phyloP scores from a whole-genome alignment of 2,797 vertebrate species.

The Tolypeutes matacus region DNA sequence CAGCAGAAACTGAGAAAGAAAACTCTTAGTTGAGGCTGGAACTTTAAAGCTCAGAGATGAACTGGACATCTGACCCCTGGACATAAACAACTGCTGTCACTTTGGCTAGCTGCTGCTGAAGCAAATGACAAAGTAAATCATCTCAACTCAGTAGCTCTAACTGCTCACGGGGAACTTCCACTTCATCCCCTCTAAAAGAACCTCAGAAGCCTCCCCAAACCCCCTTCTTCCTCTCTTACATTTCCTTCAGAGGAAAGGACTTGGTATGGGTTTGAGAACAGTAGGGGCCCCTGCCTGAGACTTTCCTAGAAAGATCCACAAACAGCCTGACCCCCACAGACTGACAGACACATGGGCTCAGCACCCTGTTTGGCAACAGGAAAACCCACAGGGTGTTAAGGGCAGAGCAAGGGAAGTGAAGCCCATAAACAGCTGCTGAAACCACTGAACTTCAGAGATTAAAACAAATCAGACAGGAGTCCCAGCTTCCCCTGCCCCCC shows the following conservation, averaged over 20 bases:
- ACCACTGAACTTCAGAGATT: constrained; percentile 66
- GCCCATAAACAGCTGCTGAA: constrained; percentile 56
- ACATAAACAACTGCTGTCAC: background rate
- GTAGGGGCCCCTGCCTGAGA: constrained; percentile 24
- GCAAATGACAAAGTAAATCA: background rate
- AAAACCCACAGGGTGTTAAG: constrained; percentile 66
- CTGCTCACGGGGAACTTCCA: background rate
- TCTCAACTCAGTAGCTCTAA: background rate
- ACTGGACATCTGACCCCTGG: background rate
- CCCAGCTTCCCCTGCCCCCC: constrained; percentile 50
- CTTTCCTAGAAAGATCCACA: constrained; percentile 69
- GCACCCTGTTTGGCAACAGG: constrained; percentile 70
- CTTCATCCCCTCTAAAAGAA: background rate
- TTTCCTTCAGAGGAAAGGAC: constrained; percentile 60
- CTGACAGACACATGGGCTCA: constrained; percentile 32
- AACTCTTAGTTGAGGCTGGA: background rate
- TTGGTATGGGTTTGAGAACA: constrained; percentile 15
- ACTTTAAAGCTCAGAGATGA: background rate
- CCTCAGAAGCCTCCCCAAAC: constrained; percentile 1
- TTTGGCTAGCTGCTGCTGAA: background rate
- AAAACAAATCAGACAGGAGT: constrained; percentile 43
- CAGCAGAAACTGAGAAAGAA: background rate
- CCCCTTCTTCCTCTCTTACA: background rate
- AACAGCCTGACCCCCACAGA: constrained; percentile 28
- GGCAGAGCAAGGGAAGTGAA: constrained; percentile 71